phyloP scores from a whole-genome alignment of 2,113 vertebrate species.

The Eretmochelys imbricata region DNA sequence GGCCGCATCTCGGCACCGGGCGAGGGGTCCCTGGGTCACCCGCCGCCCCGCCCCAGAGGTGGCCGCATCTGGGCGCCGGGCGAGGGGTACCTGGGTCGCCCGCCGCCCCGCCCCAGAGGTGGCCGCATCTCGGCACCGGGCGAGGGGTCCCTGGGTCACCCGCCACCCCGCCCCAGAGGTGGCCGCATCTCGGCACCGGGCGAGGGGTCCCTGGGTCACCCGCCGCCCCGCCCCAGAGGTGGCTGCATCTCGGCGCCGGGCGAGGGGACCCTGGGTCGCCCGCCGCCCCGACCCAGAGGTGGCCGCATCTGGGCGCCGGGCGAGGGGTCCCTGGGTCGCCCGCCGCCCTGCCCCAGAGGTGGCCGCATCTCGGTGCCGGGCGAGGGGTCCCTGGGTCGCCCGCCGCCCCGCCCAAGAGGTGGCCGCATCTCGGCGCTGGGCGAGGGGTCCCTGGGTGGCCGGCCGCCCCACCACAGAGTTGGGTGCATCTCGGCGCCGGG shows the following conservation, averaged over 20 bases:
- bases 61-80: too few relatives aligned
- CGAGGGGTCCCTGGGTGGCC: background rate
- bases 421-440: background rate
- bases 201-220: background rate
- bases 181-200: background rate
- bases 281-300: background rate
- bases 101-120: too few relatives aligned
- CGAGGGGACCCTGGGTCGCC: background rate
- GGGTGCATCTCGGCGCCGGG: background rate
- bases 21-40: too few relatives aligned
- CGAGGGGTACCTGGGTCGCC: too few relatives aligned
- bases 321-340: background rate
- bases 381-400: background rate
- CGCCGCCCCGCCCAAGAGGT: background rate
- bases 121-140: background rate
- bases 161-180: background rate
- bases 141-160: too few relatives aligned
- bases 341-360: background rate
- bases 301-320: background rate
- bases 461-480: rapidly evolving
- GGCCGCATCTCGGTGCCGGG: background rate
- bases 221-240: background rate
- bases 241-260: background rate
- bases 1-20: too few relatives aligned
- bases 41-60: too few relatives aligned